Conservation (phyloP, 2,113 vertebrate genomes). For the Ceuthmochares aereus region DNA sequence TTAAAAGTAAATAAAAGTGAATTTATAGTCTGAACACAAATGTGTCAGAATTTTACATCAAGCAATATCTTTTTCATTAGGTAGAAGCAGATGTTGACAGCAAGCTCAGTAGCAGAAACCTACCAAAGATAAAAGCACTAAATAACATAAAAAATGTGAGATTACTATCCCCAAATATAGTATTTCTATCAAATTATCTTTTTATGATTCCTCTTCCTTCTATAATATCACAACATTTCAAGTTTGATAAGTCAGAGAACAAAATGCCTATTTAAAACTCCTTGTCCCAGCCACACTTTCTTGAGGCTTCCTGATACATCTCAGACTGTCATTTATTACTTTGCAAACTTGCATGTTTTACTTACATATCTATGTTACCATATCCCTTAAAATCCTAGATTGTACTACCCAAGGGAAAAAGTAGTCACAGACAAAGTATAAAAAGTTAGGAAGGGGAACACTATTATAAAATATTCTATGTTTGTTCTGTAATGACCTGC, state of each 20-base stretch:
- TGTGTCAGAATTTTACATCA: slow-evolving; percentile 5
- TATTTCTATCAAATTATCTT: slow-evolving; percentile 10
- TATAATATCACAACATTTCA: background rate
- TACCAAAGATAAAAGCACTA: background rate
- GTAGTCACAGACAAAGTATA: background rate
- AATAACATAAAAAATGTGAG: background rate
- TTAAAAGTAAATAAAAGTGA: slow-evolving; percentile 39
- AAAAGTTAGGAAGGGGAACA: background rate
- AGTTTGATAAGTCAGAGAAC: background rate
- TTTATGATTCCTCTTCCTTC: background rate
- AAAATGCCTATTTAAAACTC: background rate
- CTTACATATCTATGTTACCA: background rate
- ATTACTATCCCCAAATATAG: background rate
- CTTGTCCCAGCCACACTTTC: background rate
- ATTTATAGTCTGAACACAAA: slow-evolving; percentile 20
- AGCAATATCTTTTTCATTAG: slow-evolving; percentile 27
- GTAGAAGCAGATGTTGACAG: background rate
- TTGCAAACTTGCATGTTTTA: background rate
- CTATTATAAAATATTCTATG: background rate
- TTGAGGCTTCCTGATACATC: background rate
- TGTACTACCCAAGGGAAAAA: background rate
- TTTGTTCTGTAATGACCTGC: background rate
- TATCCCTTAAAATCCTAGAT: background rate
- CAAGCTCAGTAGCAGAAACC: background rate
- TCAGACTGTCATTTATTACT: background rate